phyloP scores from a whole-genome alignment of 2,797 vertebrate genomes.

The Sebastes hubbsi region DNA sequence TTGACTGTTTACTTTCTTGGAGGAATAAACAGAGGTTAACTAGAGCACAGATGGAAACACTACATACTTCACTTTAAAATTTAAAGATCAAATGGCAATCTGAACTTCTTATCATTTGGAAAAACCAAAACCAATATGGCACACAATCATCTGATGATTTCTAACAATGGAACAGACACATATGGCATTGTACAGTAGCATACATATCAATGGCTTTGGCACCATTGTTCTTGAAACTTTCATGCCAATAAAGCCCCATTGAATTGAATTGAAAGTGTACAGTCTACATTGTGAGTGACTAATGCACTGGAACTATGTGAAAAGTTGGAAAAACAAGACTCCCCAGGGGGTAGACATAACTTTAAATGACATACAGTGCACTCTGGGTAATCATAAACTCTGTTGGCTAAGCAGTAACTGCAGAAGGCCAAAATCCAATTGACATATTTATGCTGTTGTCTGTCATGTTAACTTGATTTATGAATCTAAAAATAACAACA shows the following conservation, averaged over 20 bases:
- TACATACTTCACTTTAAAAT: neutral
- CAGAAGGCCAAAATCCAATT: neutral
- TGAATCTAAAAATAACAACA: conserved; percentile 13
- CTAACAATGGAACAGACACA: neutral
- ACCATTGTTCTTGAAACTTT: neutral
- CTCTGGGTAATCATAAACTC: neutral
- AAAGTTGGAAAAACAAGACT: neutral
- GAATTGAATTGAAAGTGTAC: neutral
- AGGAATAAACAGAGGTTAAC: neutral
- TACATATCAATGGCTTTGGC: neutral
- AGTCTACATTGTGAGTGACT: neutral
- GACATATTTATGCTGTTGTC: neutral
- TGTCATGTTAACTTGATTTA: conserved; percentile 20
- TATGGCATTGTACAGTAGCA: neutral
- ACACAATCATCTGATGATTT: neutral
- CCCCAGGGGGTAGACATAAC: neutral
- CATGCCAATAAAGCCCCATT: neutral
- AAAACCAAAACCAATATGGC: neutral
- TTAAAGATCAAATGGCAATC: neutral
- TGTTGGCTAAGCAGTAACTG: neutral
- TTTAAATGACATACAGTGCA: neutral
- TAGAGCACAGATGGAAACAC: neutral
- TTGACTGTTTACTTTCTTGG: neutral
- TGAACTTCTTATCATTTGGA: neutral
- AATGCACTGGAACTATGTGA: neutral